Percentiles rank a stretch among this genome's conserved stretches.
Evolutionary conservation across 2,797 vertebrate species (phyloP).

Genomic region (Pachyuromys duprasi): DNA sequence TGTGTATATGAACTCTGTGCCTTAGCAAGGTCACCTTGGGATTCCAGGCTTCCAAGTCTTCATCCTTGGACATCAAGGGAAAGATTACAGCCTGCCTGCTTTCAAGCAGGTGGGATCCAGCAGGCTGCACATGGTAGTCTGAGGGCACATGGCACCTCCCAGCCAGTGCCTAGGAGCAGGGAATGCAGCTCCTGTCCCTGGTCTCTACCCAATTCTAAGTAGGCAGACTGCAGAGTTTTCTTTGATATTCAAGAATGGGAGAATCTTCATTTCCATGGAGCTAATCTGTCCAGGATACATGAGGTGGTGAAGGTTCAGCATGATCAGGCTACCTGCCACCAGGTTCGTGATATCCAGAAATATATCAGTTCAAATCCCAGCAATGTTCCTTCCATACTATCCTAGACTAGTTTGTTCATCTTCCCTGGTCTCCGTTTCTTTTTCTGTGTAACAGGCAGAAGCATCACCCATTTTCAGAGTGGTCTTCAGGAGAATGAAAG

Average conservation of each 20-base stretch:
- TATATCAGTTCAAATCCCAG: not conserved
- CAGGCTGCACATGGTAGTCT: not conserved
- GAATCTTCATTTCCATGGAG: not conserved
- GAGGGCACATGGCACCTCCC: not conserved
- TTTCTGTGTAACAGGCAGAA: not conserved
- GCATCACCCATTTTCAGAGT: not conserved
- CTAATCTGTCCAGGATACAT: not conserved
- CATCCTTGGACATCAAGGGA: not conserved
- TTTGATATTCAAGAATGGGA: not conserved
- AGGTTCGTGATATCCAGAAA: not conserved
- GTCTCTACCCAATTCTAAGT: not conserved
- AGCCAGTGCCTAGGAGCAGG: not conserved
- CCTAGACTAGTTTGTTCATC: not conserved
- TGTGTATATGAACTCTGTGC: not conserved
- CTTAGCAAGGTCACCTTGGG: not conserved
- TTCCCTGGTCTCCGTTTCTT: not conserved
- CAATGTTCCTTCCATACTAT: not conserved
- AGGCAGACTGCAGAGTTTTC: not conserved
- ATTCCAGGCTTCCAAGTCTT: not conserved
- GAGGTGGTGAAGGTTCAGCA: not conserved
- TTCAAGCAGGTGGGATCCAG: not conserved
- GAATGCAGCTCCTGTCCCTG: not conserved
- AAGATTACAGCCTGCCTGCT: not conserved
- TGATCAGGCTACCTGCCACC: not conserved
- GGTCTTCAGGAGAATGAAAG: not conserved